Base-by-base conservation (phyloP, 2,888 invertebrate species). In the Rhamnusium bicolor region DNA sequence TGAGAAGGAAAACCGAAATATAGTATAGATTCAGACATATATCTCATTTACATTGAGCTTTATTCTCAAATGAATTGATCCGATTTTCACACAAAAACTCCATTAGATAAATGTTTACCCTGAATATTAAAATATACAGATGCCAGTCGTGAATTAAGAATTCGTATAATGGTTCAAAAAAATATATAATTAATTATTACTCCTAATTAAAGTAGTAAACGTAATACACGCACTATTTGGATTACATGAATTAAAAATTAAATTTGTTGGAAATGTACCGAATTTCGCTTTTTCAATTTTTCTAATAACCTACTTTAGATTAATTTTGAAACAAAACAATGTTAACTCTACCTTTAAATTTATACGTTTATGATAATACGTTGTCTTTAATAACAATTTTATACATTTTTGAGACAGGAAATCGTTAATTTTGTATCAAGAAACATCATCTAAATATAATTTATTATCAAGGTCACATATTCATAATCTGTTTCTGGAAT, bases 1-100 rank as follows among this genome's bases (percentile, higher is more conserved):
- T 76, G 79, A 80, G 81, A 81, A 80, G 80, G 81, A 81, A 80
- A 80, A 79, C 81, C 79, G 79, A 83, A 82, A 82, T 82, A 81
- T 80, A 74, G 74, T 76, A 75, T 76, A 72, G 75, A 75, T 72
- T 66, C 67, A 72, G 75, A 72, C 72, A 68, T 74, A 69, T 75
- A 72, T 72, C 75, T 72, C 75, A 75, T 75, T 75, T 69, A 72
- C 69, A 63, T 68, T 27, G 53, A 40, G 78, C 76, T 79, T 76
- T 78, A 76, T 78, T 76, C 75, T 77, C 76, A 72, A 65, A 65
- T 72, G 72, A 77, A 81, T 76, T 75, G 77, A 77, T 77, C 71
- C 58, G 73, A 75, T 75, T 72, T 71, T 54, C 71, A 65, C 60
- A 70, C 69, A 71, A 75, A 77, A 77, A 67, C 72, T 67, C 67